Percentiles rank a stretch among this genome's conserved stretches.
Conservation (phyloP, 2,113 vertebrate species). For the Corydoras maculifer region DNA sequence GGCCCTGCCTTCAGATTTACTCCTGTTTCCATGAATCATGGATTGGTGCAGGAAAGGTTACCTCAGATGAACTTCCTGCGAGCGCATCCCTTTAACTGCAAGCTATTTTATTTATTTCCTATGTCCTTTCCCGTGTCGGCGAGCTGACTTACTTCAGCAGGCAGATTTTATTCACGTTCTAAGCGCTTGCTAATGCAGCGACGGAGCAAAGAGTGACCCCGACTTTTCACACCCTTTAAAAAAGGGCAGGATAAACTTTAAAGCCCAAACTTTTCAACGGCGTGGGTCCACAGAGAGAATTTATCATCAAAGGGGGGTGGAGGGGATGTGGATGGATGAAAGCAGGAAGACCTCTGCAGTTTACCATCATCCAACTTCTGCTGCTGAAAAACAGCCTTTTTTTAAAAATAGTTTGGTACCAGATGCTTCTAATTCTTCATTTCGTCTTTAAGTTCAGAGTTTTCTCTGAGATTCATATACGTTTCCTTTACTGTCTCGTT, state of each 20-base stretch:
- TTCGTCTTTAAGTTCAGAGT: no score
- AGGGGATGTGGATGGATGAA: neutral
- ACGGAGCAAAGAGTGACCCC: neutral
- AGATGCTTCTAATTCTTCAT: no score
- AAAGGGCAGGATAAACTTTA: constrained; percentile 21
- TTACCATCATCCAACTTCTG: neutral
- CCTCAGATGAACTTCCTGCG: no score
- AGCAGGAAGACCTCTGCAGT: neutral
- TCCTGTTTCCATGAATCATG: no score
- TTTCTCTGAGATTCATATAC: no score
- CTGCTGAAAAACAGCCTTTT: neutral
- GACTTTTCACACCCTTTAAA: neutral
- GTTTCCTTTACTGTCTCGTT: no score
- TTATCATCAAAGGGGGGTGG: constrained; percentile 36
- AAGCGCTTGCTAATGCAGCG: neutral
- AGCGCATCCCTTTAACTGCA: neutral
- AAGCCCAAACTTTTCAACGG: constrained; percentile 33
- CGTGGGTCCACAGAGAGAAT: constrained; percentile 36
- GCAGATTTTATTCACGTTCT: constrained; percentile 6
- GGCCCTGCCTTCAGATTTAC: no score
- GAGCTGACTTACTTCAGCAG: neutral
- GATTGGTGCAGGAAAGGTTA: no score
- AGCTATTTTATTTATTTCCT: neutral
- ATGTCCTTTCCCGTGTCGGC: neutral
- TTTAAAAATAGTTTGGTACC: no score